These are phyloP conservation scores for Bubo scandiacus DNA, from an alignment of 2,113 vertebrate species.

Conservation along the genomic window DNA sequence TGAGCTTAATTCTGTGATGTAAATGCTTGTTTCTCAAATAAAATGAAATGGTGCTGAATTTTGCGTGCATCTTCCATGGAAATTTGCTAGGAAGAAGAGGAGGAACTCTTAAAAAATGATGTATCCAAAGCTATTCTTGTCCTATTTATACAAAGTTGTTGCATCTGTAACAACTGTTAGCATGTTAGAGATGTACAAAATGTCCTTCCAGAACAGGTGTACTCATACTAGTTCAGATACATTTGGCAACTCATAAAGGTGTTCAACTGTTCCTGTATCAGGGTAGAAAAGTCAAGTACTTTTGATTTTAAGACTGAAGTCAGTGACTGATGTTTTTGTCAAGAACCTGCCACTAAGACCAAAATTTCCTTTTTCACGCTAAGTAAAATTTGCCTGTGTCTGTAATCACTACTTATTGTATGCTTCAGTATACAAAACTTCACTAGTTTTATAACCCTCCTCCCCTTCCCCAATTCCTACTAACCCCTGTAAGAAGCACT, in stretches of 20 bases:
- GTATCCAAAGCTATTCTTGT: not conserved
- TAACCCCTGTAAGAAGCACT: not conserved
- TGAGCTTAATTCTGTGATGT: not conserved
- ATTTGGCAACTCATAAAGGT: not conserved
- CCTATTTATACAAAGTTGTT: not conserved
- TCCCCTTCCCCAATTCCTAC: not conserved
- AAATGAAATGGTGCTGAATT: not conserved
- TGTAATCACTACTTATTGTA: not conserved
- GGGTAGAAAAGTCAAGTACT: not conserved
- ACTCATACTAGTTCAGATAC: not conserved
- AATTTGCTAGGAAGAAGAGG: not conserved
- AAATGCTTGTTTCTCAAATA: not conserved
- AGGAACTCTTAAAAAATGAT: not conserved
- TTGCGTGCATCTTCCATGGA: not conserved
- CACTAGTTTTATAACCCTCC: not conserved
- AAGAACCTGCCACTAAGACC: not conserved
- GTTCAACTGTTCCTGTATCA: not conserved
- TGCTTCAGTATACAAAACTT: not conserved
- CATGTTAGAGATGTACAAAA: not conserved
- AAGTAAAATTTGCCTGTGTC: not conserved
- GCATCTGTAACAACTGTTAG: not conserved
- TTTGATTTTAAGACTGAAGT: not conserved
- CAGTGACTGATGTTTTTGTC: not conserved
- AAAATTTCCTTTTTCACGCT: not conserved
- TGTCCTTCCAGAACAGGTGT: slow-evolving; percentile 13